Percentiles rank a stretch among this genome's conserved stretches.
These are phyloP conservation scores for Cephus pygmeus DNA, from an alignment of 2,888 invertebrate species.

Conservation along the genomic window DNA sequence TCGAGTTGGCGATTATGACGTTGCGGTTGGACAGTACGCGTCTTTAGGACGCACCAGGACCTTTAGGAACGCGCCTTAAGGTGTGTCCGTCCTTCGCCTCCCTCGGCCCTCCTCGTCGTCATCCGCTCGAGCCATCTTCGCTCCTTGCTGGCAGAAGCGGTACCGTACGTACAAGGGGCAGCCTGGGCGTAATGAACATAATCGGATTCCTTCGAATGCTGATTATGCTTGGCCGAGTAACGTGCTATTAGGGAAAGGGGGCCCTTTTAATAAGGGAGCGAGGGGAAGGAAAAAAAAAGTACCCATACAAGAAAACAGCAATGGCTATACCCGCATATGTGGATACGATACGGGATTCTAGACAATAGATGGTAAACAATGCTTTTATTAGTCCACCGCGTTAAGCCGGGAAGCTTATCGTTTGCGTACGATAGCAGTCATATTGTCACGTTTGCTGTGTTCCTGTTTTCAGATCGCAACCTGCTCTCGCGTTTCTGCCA, in stretches of 20 bases:
- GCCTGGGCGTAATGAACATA: background rate
- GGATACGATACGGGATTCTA: background rate
- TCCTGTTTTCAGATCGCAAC: background rate
- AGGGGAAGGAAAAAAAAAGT: background rate
- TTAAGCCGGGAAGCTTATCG: background rate
- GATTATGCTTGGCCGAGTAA: background rate
- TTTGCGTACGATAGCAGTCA: background rate
- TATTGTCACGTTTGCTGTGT: background rate
- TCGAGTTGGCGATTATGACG: background rate
- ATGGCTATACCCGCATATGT: background rate
- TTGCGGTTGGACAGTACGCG: background rate
- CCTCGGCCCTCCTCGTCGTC: background rate
- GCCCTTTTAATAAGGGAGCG: background rate
- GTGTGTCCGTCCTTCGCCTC: background rate
- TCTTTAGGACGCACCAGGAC: background rate
- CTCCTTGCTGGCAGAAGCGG: background rate
- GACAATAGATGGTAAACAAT: background rate
- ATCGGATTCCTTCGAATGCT: conserved; percentile 3
- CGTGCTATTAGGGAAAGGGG: background rate
- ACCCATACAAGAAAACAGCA: background rate
- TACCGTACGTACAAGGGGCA: background rate
- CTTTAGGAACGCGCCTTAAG: background rate
- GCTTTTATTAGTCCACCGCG: background rate
- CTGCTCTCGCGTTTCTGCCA: background rate
- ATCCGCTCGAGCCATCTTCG: background rate